Percentiles rank a stretch among this genome's conserved stretches.
phyloP scores from a whole-genome alignment of 2,113 vertebrate species.

The Heterotis niloticus region DNA sequence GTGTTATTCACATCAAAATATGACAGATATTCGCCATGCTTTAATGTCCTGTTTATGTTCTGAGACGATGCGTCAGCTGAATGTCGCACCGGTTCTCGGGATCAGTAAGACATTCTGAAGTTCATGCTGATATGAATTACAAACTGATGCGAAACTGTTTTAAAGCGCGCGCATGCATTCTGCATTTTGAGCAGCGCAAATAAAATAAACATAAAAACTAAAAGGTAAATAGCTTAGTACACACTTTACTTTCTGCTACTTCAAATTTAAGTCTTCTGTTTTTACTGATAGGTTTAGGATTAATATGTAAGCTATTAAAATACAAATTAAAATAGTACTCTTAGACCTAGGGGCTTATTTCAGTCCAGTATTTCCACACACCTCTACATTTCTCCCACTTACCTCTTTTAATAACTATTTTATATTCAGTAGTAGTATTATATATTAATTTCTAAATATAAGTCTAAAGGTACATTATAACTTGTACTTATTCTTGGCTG shows the following conservation, averaged over 20 bases:
- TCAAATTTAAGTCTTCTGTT: neutral
- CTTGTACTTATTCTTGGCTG: no score
- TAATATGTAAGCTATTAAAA: conserved; percentile 11
- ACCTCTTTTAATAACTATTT: no score
- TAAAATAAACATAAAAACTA: neutral
- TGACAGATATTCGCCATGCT: no score
- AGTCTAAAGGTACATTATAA: no score
- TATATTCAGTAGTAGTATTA: no score
- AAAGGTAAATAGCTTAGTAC: neutral
- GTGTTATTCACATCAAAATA: no score
- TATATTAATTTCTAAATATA: no score
- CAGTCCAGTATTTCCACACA: neutral
- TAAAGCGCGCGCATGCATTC: neutral
- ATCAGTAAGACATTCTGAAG: neutral
- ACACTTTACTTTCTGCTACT: no score
- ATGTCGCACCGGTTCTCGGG: no score
- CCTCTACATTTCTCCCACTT: neutral
- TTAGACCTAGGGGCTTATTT: neutral
- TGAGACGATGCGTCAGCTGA: no score
- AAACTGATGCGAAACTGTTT: neutral
- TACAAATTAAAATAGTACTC: neutral
- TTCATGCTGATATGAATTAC: neutral
- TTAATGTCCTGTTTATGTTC: no score
- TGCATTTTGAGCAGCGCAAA: neutral
- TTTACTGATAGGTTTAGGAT: neutral